Percentiles rank a stretch among this genome's conserved stretches.
Conservation (phyloP, 2,888 invertebrate genomes). For the Lamellibrachia satsuma region DNA sequence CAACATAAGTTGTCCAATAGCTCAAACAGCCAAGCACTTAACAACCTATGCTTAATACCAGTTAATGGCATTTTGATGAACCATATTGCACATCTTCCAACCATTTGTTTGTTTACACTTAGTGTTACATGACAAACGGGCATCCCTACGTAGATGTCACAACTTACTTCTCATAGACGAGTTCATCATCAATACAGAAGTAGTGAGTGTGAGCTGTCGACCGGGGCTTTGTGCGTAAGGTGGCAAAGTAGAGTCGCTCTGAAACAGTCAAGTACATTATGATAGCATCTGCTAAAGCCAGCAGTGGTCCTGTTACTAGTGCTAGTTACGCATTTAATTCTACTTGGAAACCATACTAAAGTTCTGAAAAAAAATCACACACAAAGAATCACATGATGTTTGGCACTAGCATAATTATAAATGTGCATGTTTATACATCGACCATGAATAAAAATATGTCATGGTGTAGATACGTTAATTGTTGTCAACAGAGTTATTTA, state of each 20-base stretch:
- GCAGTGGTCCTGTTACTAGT: background rate
- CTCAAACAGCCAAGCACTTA: background rate
- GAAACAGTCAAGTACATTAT: conserved; percentile 44
- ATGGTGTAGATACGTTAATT: no score
- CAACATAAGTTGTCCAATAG: background rate
- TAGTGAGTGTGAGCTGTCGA: conserved; percentile 84
- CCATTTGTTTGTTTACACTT: background rate
- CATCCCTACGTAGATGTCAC: background rate
- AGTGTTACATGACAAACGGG: background rate
- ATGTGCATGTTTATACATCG: no score
- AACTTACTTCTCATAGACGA: conserved; percentile 83
- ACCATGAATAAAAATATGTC: no score
- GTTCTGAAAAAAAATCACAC: no score
- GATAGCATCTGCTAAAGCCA: background rate
- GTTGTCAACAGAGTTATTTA: no score
- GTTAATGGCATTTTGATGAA: background rate
- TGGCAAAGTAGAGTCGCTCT: conserved; percentile 93
- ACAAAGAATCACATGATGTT: no score
- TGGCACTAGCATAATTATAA: no score
- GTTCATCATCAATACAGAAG: conserved; percentile 88
- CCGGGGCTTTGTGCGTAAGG: conserved; percentile 81
- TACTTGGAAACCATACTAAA: background rate
- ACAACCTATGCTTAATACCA: background rate
- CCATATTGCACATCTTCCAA: background rate
- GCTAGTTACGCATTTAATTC: no score